A percentile compares a stretch with the other conserved stretches of the same genome.
phyloP scores from a whole-genome alignment of 2,113 vertebrate species.

The Dicerorhinus sumatrensis region DNA sequence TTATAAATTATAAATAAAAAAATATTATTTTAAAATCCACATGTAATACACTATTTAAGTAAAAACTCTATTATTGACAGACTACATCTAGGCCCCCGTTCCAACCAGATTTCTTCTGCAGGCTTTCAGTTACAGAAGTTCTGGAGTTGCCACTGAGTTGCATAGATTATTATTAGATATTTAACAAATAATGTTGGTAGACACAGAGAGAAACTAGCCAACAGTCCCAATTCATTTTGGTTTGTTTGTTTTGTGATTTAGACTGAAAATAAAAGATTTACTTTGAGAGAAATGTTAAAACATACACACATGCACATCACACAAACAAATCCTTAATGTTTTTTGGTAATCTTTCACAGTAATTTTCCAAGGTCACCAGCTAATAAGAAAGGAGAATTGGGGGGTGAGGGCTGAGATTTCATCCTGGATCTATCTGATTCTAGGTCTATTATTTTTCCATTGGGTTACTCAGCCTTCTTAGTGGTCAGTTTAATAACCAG shows the following conservation, averaged over 20 bases:
- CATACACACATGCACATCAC: rapidly evolving
- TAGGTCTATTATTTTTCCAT: not conserved
- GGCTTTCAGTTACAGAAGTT: not conserved
- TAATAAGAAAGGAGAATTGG: not conserved
- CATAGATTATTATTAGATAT: not conserved
- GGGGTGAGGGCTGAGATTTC: not conserved
- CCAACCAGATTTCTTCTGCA: not conserved
- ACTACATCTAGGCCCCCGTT: not conserved
- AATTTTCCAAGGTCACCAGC: not conserved
- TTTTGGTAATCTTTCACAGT: not conserved
- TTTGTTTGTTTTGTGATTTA: not conserved
- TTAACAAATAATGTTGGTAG: not conserved
- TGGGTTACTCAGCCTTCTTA: not conserved
- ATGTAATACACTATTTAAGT: not conserved
- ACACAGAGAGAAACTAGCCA: not conserved
- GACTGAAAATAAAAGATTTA: not conserved
- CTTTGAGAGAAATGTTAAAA: not conserved
- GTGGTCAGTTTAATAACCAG: not conserved
- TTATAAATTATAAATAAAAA: not conserved
- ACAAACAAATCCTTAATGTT: not conserved
- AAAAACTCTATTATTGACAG: not conserved
- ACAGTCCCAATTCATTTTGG: not conserved
- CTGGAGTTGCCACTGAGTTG: not conserved
- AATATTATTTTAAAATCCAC: not conserved
- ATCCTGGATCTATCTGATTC: not conserved